Evolutionary conservation across 2,113 vertebrate species (phyloP), one percentile per base, ranked within the genome.

Genomic region (Maccullochella peelii): DNA sequence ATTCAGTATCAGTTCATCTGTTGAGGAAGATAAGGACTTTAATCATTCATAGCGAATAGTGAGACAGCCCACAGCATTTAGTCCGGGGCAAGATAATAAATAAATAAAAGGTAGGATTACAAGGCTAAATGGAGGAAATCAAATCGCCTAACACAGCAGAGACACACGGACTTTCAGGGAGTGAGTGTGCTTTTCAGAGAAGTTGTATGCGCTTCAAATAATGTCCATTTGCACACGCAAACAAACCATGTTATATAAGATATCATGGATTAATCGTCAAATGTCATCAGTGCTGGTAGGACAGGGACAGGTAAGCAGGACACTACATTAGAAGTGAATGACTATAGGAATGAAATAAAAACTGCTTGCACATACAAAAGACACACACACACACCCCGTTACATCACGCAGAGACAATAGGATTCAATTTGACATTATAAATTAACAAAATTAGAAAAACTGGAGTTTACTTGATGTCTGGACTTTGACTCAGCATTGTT

Each of bases 51-150:
- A 81, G 63, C 0, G 30, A 75, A 82, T 18, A 78, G 74, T 44
- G 47, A 86, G 90, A 79, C 79, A 54, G 67, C 75, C 54, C 42
- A 36, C 47, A 89, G 89, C 93, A 94, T 94, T 94, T 93, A 93
- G 89, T 79, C 25, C 40, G 1, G 63, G 40, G 79, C 81, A 47
- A 40, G 57, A 85, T 86, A 87, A 93, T 93, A 94, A 94, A 94
- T 94, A 93, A 94, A 93, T 93, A 91, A 92, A 87, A 86, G 92
- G 83, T 83, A 83, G 85, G 86, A 92, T 94, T 94, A 91, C 93
- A 69, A 72, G 83, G 89, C 89, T 92, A 93, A 94, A 92, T 91
- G 89, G 91, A 92, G 91, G 88, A 92, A 92, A 94, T 94, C 90
- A 77, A 93, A 95, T 94, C 91, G 92, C 77, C 89, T 90, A 83